These are phyloP conservation scores for Antheraea assamensis DNA, from an alignment of 2,888 invertebrate genomes.

Conservation along the genomic window DNA sequence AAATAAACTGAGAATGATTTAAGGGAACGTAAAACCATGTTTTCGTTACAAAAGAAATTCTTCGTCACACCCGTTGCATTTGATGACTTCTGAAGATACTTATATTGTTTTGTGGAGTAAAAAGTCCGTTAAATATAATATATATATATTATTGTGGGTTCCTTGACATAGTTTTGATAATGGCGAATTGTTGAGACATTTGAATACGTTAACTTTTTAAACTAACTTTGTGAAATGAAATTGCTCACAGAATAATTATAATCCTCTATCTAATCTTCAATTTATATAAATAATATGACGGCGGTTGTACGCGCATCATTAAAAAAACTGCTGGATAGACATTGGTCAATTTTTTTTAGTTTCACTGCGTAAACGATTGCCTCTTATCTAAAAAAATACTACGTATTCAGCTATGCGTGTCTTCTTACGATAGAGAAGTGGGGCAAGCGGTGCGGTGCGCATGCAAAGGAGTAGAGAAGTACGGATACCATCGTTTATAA, in stretches of 20 bases:
- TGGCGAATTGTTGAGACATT: background rate
- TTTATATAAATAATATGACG: no score
- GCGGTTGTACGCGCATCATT: no score
- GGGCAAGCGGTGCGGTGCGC: no score
- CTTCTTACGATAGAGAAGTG: no score
- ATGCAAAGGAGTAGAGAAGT: no score
- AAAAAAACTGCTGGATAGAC: no score
- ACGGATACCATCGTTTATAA: no score
- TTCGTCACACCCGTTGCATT: conserved; percentile 3
- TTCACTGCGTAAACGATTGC: no score
- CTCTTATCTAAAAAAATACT: no score
- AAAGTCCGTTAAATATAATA: background rate
- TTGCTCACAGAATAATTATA: background rate
- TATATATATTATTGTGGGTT: background rate
- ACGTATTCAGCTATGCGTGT: no score
- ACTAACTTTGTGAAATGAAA: background rate
- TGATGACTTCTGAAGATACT: conserved; percentile 9
- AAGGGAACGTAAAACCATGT: background rate
- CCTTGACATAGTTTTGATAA: conserved; percentile 13
- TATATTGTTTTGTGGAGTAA: conserved; percentile 10
- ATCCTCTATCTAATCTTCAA: no score
- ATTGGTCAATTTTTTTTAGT: no score
- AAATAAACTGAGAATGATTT: background rate
- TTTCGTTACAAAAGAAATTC: conserved; percentile 11
- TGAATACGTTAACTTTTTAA: background rate